Evolutionary conservation across 2,797 vertebrate species (phyloP), one percentile per base, ranked within the genome.

Genomic region (Champsocephalus gunnari): DNA sequence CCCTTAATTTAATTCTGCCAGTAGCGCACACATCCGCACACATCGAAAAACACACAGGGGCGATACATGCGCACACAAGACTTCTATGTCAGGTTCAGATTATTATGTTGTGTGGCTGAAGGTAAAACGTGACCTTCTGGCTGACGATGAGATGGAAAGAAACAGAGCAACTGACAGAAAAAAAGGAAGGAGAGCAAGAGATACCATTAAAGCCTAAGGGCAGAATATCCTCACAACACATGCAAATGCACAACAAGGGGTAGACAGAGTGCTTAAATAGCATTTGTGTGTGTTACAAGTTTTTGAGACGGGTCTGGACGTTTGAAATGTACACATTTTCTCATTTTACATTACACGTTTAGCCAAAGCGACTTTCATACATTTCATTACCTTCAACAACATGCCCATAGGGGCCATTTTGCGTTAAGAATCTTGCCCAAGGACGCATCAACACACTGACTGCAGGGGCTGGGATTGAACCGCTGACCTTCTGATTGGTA

Each of bases 121-220:
- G 85, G 88, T 89, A 59, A 66, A 74, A 64, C 54, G 61, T 88
- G 83, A 89, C 87, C 87, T 88, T 87, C 74, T 77, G 68, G 59
- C 55, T 41, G 21, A 80, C 0, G 50, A 79, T 77, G 71, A 85
- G 79, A 85, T 51, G 58, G 55, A 69, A 58, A 49, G 79, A 81
- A 71, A 74, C 17, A 63, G 72, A 73, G 53, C 56, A 60, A 81
- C 63, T 57, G 75, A 64, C 43, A 71, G 76, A 57, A 45, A 28
- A 48, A 68, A 66, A 50, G 34, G 9, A 51, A 17, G 51, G 13
- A 32, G 45, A 28, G 57, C 17, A 68, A 57, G 48, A 51, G 67
- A 71, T 66, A 74, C 38, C 44, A 32, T 75, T 74, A 67, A 62
- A 70, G 68, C 78, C 60, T 50, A 74, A 75, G 80, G 82, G 69